Evolutionary conservation across 2,113 vertebrate species (phyloP).

Genomic region (Microcebus lehilahytsara): DNA sequence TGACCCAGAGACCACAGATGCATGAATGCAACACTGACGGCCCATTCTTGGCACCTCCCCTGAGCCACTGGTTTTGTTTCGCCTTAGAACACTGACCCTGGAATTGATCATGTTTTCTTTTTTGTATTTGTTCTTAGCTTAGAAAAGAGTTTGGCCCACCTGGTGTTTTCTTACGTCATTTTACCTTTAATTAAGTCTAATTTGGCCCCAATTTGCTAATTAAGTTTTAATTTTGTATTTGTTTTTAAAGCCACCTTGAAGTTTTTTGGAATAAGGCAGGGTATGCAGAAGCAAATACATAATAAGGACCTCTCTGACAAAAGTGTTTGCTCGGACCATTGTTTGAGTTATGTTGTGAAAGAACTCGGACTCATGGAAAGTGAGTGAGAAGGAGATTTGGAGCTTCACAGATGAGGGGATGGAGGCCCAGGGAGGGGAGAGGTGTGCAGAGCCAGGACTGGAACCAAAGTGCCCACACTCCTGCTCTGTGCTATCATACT

Average conservation of each 20-base stretch:
- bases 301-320: not conserved
- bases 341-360: not conserved
- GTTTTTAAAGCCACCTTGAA: not conserved
- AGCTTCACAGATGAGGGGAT: not conserved
- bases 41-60: not conserved
- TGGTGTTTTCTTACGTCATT: not conserved
- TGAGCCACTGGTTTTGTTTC: not conserved
- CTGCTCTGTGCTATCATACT: not conserved
- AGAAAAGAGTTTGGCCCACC: not conserved
- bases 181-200: not conserved
- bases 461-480: not conserved
- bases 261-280: not conserved
- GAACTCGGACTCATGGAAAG: not conserved
- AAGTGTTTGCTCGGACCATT: not conserved
- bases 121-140: not conserved
- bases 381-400: not conserved
- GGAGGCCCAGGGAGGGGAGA: not conserved
- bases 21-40: rapidly evolving
- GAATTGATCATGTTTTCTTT: not conserved
- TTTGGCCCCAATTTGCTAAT: not conserved
- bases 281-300: not conserved
- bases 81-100: not conserved
- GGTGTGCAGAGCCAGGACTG: not conserved
- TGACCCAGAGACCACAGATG: not conserved
- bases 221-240: not conserved